Evolutionary conservation across 2,888 invertebrate genomes (phyloP), one percentile per base, ranked within the genome.

Genomic region (Pilophorus perplexus): DNA sequence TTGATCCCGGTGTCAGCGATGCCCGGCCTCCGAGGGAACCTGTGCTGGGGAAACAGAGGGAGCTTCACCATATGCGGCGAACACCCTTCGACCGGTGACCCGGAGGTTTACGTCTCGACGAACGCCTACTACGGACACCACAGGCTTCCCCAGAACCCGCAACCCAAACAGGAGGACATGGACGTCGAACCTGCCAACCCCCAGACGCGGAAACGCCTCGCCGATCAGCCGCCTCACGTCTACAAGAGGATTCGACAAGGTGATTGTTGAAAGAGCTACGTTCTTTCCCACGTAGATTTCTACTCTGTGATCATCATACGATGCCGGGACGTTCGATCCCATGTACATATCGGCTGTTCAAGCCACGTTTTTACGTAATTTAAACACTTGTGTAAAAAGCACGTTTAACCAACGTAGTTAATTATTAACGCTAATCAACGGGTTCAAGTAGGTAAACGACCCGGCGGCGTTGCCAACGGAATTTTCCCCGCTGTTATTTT

Each of bases 261-360:
- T 52, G 52, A 52, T 52, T 52, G 25, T 52, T 52, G 46, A 46
- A n/a, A n/a, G n/a, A n/a, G n/a, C n/a, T n/a, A n/a, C n/a, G n/a
- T n/a, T n/a, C n/a, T n/a, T n/a, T n/a, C n/a, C n/a, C n/a, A n/a
- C n/a, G n/a, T n/a, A n/a, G n/a, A n/a, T n/a, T n/a, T n/a, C n/a
- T n/a, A n/a, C n/a, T n/a, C n/a, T n/a, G n/a, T n/a, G n/a, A n/a
- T n/a, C n/a, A n/a, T n/a, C n/a, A n/a, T n/a, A n/a, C n/a, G n/a
- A n/a, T n/a, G n/a, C n/a, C n/a, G n/a, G 46, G 46, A 12, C n/a
- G 3, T 46, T 23, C 25, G 12, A 22, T 25, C 14, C 46, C 22
- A 6, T 46, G 46, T 23, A 23, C 23, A 46, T 46, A 22, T 25
- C n/a, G n/a, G n/a, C n/a, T n/a, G n/a, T n/a, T n/a, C n/a, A n/a